Evolutionary conservation across 2,888 invertebrate genomes (phyloP), one percentile per base, ranked within the genome.

Genomic region (Eupithecia tripunctaria): DNA sequence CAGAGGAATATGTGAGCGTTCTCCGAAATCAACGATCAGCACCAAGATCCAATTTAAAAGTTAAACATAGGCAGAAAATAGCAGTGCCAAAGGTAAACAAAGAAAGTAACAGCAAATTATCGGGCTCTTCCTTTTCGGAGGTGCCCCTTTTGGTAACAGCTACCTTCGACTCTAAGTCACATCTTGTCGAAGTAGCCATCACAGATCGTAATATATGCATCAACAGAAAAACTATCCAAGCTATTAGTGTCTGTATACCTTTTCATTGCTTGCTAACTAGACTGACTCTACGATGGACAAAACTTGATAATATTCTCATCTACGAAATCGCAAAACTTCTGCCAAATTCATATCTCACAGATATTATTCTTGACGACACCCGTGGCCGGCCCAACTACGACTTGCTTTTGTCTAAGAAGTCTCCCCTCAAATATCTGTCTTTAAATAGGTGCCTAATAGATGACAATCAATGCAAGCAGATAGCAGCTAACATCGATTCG

Each of bases 291-390:
- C 77, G 75, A 15, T 84, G 78, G 67, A 79, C 81, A 15, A 78
- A 81, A 7, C 71, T 90, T 0, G 78, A 80, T 27, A n/a, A 73
- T 6, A 6, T 27, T 21, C 43, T 82, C 12, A 18, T 91, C 6
- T 65, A 81, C 47, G 88, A 89, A 73, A 83, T 91, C 3, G 75
- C 78, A 4, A 86, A 85, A 74, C 77, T 89, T 25, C 75, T 91
- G 1, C 84, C 84, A 0, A 79, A 81, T 76, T 90, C 91, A 4
- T 86, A 86, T 70, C 77, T 91, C 68, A 86, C 87, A 3, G 86
- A 90, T n/a, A 64, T 91, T 29, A 85, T 84, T 74, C 79, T 91
- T 0, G 91, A 91, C 67, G 85, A 85, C 12, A 60, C 60, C 7
- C 10, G 29, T 18, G 60, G 60, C 7, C 29, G 12, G 10, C 27